These are phyloP conservation scores for Anguilla obscura DNA, from an alignment of 2,797 vertebrate genomes.

Conservation along the genomic window DNA sequence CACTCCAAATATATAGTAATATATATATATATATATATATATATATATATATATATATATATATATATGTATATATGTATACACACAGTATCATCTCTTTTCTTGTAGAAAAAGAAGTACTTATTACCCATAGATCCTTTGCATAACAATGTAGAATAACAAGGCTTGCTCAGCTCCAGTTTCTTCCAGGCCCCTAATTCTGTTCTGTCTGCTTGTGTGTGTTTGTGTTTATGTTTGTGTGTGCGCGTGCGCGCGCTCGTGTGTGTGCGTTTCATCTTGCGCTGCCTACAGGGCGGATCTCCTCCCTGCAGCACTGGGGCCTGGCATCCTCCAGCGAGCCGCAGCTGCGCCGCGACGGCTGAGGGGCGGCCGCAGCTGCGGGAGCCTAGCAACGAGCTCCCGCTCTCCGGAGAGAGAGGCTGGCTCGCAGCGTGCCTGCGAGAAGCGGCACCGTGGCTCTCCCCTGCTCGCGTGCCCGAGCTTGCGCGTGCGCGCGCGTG, in stretches of 20 bases:
- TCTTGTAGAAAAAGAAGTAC: too few relatives aligned
- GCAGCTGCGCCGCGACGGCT: constrained; percentile 66
- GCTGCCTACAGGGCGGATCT: constrained; percentile 21
- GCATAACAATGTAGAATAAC: not conserved
- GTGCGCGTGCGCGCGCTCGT: not conserved
- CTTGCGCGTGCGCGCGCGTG: constrained; percentile 26
- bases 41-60: too few relatives aligned
- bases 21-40: too few relatives aligned
- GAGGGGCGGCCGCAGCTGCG: constrained; percentile 57
- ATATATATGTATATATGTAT: too few relatives aligned
- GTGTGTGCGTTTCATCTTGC: constrained; percentile 26
- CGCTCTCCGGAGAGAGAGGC: constrained; percentile 53
- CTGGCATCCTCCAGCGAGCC: constrained; percentile 48
- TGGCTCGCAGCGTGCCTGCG: not conserved
- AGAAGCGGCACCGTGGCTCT: not conserved
- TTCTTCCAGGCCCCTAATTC: not conserved
- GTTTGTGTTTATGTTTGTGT: constrained; percentile 21
- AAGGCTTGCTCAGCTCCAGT: constrained; percentile 16
- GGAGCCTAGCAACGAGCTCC: constrained; percentile 57
- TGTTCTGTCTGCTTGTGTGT: not conserved
- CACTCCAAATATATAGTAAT: too few relatives aligned
- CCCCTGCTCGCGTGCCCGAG: not conserved
- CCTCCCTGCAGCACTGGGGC: constrained; percentile 37
- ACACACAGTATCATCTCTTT: too few relatives aligned
- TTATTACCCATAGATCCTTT: too few relatives aligned